A percentile compares a stretch with the other conserved stretches of the same genome.
These are phyloP conservation scores for Dendroctonus ponderosae DNA, from an alignment of 1,140 invertebrate species.

Conservation along the genomic window DNA sequence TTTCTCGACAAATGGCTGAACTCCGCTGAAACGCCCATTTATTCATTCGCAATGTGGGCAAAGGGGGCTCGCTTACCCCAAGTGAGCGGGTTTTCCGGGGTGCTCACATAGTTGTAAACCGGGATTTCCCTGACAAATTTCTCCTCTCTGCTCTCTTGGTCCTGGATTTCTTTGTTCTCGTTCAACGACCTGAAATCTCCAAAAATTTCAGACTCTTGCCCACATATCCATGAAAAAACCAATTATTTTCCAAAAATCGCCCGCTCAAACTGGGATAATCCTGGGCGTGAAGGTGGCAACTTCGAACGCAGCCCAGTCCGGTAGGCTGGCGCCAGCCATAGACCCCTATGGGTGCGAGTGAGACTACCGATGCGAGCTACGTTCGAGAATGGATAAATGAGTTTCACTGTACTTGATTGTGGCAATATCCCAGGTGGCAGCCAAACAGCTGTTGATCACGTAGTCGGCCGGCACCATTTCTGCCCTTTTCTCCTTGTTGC, in stretches of 20 bases:
- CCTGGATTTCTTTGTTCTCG: constrained; percentile 32
- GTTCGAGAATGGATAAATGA: no score
- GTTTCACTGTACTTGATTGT: constrained; percentile 46
- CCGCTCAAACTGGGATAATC: no score
- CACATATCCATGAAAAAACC: no score
- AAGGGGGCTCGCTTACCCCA: constrained; percentile 36
- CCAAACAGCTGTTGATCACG: constrained; percentile 67
- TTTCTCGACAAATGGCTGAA: constrained; percentile 26
- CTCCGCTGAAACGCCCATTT: constrained; percentile 31
- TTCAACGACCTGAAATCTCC: constrained; percentile 29
- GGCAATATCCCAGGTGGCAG: constrained; percentile 63
- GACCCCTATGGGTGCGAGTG: no score
- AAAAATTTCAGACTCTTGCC: no score
- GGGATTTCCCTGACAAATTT: constrained; percentile 35
- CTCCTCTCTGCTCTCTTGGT: constrained; percentile 22
- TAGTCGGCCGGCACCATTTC: constrained; percentile 76
- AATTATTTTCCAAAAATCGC: no score
- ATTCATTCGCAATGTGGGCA: background rate
- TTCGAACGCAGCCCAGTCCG: no score
- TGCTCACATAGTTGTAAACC: constrained; percentile 41
- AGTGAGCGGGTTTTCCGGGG: constrained; percentile 34
- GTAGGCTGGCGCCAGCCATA: no score
- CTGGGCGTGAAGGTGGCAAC: no score
- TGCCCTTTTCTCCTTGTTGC: constrained; percentile 55
- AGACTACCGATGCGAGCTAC: no score